These are phyloP conservation scores for Geopemphigus sp. DNA, from an alignment of 1,140 invertebrate genomes.

Conservation along the genomic window DNA sequence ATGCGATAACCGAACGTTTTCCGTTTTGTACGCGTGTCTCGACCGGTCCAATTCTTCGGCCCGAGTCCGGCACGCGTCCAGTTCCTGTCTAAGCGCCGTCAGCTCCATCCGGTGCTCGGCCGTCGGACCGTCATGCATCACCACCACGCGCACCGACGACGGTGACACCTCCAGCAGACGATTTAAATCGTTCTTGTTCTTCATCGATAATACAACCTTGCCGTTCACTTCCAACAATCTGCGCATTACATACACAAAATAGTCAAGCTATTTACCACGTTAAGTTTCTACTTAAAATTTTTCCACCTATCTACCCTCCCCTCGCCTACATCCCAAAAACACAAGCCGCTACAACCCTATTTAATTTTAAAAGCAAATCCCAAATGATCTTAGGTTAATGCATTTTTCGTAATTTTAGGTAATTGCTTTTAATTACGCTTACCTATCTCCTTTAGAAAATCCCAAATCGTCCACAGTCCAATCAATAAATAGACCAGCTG, in stretches of 20 bases:
- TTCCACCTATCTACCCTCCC: too few relatives aligned
- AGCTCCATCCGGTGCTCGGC: neutral
- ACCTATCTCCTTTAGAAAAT: conserved; percentile 74
- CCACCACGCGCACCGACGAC: conserved; percentile 59
- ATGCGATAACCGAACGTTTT: conserved; percentile 80
- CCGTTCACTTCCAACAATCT: conserved; percentile 84
- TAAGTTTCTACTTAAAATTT: too few relatives aligned
- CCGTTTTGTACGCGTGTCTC: conserved; percentile 65
- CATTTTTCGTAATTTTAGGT: too few relatives aligned
- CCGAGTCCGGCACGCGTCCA: conserved; percentile 59
- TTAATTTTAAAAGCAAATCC: too few relatives aligned
- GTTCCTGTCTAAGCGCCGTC: conserved; percentile 57
- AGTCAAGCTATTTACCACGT: too few relatives aligned
- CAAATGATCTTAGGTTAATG: too few relatives aligned
- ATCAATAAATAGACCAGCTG: conserved; percentile 66
- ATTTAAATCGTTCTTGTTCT: conserved; percentile 67
- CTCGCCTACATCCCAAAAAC: too few relatives aligned
- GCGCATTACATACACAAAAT: too few relatives aligned
- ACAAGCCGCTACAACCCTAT: too few relatives aligned
- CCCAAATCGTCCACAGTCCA: conserved; percentile 75
- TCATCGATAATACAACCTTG: conserved; percentile 65
- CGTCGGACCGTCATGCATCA: conserved; percentile 59
- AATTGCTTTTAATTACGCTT: too few relatives aligned
- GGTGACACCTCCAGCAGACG: conserved; percentile 60
- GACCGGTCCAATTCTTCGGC: conserved; percentile 65